Evolutionary conservation across 2,888 invertebrate species (phyloP).

Genomic region (Diarsia brunnea): DNA sequence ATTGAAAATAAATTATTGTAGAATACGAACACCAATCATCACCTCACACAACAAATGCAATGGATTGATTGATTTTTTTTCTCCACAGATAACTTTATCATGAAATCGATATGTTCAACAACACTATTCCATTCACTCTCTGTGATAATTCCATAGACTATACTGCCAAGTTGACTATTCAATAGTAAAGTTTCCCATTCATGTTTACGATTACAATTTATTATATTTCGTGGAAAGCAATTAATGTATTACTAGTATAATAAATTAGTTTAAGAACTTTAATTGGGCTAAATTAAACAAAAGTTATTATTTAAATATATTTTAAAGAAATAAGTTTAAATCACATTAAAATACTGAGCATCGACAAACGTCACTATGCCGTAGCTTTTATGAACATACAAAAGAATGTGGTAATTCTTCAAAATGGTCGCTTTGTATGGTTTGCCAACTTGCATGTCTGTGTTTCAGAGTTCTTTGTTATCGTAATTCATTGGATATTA

Average conservation of each 20-base stretch:
- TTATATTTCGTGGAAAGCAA: not conserved
- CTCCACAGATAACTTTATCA: conserved; percentile 31
- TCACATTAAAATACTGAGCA: conserved; percentile 59
- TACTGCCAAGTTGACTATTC: not conserved
- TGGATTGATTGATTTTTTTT: conserved; percentile 12
- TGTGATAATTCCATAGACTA: conserved; percentile 33
- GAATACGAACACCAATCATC: conserved; percentile 46
- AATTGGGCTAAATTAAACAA: not conserved
- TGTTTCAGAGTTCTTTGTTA: conserved; percentile 90
- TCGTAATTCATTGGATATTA: conserved; percentile 81
- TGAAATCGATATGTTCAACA: conserved; percentile 35
- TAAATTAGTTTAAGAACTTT: not conserved
- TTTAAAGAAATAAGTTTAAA: conserved; percentile 14
- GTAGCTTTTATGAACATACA: conserved; percentile 84
- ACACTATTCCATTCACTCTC: conserved; percentile 15
- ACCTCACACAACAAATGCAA: conserved; percentile 59
- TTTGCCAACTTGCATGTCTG: conserved; percentile 92
- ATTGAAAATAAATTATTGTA: conserved; percentile 3
- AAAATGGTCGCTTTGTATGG: conserved; percentile 93
- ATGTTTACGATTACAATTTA: not conserved
- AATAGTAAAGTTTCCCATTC: conserved; percentile 8
- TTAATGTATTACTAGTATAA: not conserved
- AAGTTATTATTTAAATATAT: not conserved
- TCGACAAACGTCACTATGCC: conserved; percentile 77
- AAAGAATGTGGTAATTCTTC: conserved; percentile 94